phyloP scores from a whole-genome alignment of 2,113 vertebrate species.

The Cyanoderma ruficeps region DNA sequence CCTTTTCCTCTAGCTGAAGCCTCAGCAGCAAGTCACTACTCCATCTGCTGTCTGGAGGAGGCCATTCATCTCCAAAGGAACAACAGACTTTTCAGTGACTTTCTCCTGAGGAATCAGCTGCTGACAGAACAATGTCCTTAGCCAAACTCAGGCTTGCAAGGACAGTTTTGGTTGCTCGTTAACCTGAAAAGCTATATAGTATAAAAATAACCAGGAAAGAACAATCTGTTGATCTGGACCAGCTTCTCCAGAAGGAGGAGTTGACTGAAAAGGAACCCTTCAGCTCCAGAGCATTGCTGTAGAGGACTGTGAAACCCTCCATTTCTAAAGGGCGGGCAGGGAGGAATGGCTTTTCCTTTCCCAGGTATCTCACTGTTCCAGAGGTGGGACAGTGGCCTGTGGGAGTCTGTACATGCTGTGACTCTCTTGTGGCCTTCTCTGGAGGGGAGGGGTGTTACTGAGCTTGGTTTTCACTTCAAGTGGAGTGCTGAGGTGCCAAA shows the following conservation, averaged over 20 bases:
- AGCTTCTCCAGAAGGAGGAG: background rate
- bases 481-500: background rate
- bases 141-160: background rate
- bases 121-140: background rate
- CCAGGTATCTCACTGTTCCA: background rate
- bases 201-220: background rate
- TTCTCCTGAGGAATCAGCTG: background rate
- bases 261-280: background rate
- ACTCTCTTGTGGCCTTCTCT: background rate
- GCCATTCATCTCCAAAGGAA: background rate
- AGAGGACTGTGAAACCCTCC: background rate
- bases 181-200: background rate
- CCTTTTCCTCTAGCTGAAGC: background rate
- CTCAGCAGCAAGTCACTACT: background rate
- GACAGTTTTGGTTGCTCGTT: background rate
- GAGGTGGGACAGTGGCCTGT: background rate
- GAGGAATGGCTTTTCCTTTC: background rate
- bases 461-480: background rate
- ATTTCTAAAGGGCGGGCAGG: background rate
- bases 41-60: conserved; percentile 15
- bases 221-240: background rate
- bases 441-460: background rate
- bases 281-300: background rate
- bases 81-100: background rate
- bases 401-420: rapidly evolving